These are phyloP conservation scores for Bombus pascuorum DNA, from an alignment of 1,140 invertebrate species.

Conservation along the genomic window DNA sequence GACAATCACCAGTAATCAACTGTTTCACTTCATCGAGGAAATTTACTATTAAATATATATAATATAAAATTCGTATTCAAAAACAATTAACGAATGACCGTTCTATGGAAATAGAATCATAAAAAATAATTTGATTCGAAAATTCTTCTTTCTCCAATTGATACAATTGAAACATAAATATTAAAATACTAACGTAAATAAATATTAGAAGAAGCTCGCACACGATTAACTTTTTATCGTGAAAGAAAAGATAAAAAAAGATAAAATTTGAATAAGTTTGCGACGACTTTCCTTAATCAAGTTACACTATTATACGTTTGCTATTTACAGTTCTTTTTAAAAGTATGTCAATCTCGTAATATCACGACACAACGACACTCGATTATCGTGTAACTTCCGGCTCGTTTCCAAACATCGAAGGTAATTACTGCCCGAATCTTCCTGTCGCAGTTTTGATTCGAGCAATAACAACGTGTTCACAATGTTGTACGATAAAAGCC, in stretches of 20 bases:
- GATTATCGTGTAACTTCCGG: conserved; percentile 18
- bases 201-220: too few relatives aligned
- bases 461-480: background rate
- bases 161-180: too few relatives aligned
- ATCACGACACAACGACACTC: background rate
- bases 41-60: background rate
- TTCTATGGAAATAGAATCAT: too few relatives aligned
- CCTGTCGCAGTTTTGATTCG: background rate
- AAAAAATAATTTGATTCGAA: too few relatives aligned
- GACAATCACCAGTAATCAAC: background rate
- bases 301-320: background rate
- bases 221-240: background rate
- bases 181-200: too few relatives aligned
- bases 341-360: too few relatives aligned
- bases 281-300: background rate
- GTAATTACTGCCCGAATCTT: background rate
- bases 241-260: background rate
- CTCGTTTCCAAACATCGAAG: conserved; percentile 1
- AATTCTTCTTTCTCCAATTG: too few relatives aligned
- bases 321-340: background rate
- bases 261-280: background rate
- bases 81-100: background rate
- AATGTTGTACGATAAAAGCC: background rate
- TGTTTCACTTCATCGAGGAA: background rate
- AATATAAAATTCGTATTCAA: background rate